phyloP scores from a whole-genome alignment of 2,888 invertebrate species.

The Hydriomena furcata region DNA sequence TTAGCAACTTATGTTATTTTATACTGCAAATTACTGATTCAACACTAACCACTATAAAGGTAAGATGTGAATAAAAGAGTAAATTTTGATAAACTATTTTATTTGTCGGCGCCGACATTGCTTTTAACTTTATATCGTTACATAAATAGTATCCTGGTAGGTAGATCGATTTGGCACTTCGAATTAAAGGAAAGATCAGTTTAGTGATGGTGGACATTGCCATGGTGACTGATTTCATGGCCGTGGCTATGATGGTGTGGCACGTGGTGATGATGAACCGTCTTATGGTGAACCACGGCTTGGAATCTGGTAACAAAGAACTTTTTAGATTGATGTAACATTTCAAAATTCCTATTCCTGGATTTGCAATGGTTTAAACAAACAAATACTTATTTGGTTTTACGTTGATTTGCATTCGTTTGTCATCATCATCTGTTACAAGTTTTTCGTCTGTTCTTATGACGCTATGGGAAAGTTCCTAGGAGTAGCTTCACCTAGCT shows the following conservation, averaged over 20 bases:
- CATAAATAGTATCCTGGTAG: constrained; percentile 40
- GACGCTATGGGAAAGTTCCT: no score
- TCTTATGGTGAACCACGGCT: constrained; percentile 61
- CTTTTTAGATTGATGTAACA: no score
- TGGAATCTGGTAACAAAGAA: constrained; percentile 65
- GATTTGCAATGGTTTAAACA: no score
- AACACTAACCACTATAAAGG: constrained; percentile 10
- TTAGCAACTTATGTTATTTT: background rate
- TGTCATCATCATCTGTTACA: no score
- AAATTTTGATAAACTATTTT: constrained; percentile 34
- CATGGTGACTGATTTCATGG: constrained; percentile 24
- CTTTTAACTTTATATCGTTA: constrained; percentile 35
- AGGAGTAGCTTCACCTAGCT: no score
- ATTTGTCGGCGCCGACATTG: constrained; percentile 56
- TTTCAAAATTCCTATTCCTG: no score
- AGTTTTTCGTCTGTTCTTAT: no score
- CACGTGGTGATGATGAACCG: constrained; percentile 53
- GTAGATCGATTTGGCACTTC: constrained; percentile 42
- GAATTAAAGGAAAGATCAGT: constrained; percentile 40
- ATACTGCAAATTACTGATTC: constrained; percentile 11
- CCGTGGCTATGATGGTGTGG: constrained; percentile 36
- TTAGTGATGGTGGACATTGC: constrained; percentile 42
- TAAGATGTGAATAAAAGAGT: constrained; percentile 19
- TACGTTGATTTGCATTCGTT: no score
- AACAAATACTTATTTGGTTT: no score